A percentile compares a stretch with the other conserved stretches of the same genome.
Conservation (phyloP, 2,888 invertebrate genomes). For the Himalopsyche anomala region DNA sequence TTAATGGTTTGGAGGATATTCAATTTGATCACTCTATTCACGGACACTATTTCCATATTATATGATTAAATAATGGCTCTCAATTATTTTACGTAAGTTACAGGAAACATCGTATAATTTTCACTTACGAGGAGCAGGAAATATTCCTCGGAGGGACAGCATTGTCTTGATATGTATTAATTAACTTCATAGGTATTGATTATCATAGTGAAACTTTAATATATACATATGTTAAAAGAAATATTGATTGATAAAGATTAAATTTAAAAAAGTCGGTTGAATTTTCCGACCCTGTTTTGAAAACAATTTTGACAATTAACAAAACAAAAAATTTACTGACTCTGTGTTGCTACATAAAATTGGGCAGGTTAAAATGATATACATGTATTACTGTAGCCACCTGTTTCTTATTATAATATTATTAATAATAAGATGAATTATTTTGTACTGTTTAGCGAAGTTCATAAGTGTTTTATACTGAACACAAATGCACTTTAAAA, state of each 20-base stretch:
- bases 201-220: background rate
- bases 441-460: too few species aligned
- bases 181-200: background rate
- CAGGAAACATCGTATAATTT: background rate
- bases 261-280: constrained; percentile 49
- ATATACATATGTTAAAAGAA: background rate
- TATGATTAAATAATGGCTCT: too few species aligned
- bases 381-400: too few species aligned
- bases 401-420: too few species aligned
- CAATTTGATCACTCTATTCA: too few species aligned
- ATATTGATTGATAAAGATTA: constrained; percentile 47
- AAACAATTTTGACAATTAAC: constrained; percentile 59
- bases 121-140: constrained; percentile 54
- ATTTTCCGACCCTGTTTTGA: constrained; percentile 52
- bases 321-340: background rate
- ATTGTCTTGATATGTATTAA: constrained; percentile 23
- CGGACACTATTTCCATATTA: too few species aligned
- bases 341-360: constrained; percentile 12
- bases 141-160: constrained; percentile 55
- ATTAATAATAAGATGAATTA: too few species aligned
- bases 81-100: background rate
- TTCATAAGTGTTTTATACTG: too few species aligned
- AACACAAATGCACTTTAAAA: too few species aligned
- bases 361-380: too few species aligned
- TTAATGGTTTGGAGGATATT: too few species aligned